A percentile compares a stretch with the other conserved stretches of the same genome.
phyloP scores from a whole-genome alignment of 2,113 vertebrate species.

The Onychorhynchus coronatus region DNA sequence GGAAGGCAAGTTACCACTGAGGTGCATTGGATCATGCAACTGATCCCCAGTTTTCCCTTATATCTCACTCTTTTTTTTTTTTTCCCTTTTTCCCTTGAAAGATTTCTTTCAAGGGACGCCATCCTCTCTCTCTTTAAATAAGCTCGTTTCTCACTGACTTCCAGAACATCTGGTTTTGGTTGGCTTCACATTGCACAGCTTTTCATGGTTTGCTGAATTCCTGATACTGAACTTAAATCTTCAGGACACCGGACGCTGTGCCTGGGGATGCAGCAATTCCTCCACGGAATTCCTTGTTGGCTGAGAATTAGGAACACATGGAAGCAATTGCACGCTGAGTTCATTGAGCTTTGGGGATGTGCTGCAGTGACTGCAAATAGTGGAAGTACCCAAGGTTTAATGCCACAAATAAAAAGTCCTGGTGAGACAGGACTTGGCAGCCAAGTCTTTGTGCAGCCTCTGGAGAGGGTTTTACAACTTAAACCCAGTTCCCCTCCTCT shows the following conservation, averaged over 20 bases:
- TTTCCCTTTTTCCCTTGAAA: background rate
- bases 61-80: background rate
- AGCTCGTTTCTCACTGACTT: background rate
- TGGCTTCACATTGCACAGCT: background rate
- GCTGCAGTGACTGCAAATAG: background rate
- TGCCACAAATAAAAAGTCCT: background rate
- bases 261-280: too few species aligned
- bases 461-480: background rate
- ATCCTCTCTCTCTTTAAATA: background rate
- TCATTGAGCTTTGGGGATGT: background rate
- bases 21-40: background rate
- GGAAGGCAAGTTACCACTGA: background rate
- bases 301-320: background rate
- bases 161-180: background rate
- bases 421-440: background rate
- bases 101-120: background rate
- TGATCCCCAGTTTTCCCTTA: background rate
- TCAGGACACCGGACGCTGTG: rapidly evolving
- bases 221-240: background rate
- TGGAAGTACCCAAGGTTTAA: background rate
- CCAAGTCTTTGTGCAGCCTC: background rate
- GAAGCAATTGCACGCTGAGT: background rate
- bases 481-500: background rate
- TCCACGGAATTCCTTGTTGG: rapidly evolving
- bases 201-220: background rate